Conservation (phyloP, 2,113 vertebrate genomes). For the Paralichthys olivaceus region DNA sequence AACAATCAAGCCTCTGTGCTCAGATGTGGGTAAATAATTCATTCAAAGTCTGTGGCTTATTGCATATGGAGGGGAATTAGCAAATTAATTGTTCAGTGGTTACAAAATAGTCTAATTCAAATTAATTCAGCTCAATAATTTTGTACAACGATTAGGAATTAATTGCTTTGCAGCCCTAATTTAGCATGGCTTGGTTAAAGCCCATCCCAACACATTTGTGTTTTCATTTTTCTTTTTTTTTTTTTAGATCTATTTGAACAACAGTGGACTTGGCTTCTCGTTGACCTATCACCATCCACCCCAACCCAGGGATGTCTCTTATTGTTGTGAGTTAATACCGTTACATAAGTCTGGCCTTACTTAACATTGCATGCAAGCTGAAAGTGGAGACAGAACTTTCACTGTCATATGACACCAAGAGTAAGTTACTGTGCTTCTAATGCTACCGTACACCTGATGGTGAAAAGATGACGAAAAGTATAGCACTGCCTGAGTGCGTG, state of each 20-base stretch:
- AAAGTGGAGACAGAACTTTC: conserved; percentile 38
- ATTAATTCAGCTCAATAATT: conserved; percentile 36
- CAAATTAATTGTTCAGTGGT: conserved; percentile 19
- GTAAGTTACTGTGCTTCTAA: conserved; percentile 39
- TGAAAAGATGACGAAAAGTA: conserved; percentile 1
- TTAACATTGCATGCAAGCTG: conserved; percentile 19
- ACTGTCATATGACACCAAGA: conserved; percentile 48
- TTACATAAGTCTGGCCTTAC: conserved; percentile 20
- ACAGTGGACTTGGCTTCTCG: background rate
- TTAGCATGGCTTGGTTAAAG: conserved; percentile 22
- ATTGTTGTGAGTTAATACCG: background rate
- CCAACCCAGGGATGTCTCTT: background rate
- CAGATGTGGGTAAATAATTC: conserved; percentile 28
- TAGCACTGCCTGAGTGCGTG: conserved; percentile 20
- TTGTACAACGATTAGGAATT: conserved; percentile 12
- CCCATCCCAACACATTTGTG: background rate
- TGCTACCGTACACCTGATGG: conserved; percentile 2
- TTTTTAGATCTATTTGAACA: background rate
- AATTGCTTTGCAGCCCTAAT: conserved; percentile 13
- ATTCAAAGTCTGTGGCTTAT: conserved; percentile 10
- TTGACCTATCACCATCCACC: background rate
- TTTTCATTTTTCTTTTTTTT: background rate
- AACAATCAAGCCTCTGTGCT: conserved; percentile 20
- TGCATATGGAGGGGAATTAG: conserved; percentile 8
- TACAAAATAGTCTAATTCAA: conserved; percentile 46